Evolutionary conservation across 64 coral and sea anemone species (phyloP), one percentile per base, ranked within the genome.

Genomic region (Montipora capricornis): DNA sequence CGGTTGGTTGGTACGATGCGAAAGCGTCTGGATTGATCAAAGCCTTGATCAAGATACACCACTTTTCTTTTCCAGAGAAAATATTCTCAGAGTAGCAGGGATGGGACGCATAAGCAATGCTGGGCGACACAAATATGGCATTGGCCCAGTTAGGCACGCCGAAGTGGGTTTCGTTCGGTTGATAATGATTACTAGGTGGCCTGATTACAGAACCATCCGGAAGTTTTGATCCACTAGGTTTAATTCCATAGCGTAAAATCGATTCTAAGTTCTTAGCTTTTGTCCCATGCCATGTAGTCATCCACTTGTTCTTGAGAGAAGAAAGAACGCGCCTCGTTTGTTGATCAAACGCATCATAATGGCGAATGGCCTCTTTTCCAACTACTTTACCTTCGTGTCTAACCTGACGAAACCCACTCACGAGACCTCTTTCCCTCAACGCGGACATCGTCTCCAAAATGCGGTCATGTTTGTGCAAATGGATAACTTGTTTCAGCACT

Each of bases 61-160:
- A 93, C 13, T 71, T 59, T 8, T 55, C 9, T 0, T 24, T 24
- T 11, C 77, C 76, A 0, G 91, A 93, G 17, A 58, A 67, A 17
- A 93, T 46, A 29, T 76, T 53, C 46, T 87, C 74, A 7, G 91
- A 61, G 75, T 93, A 93, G 75, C 16, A 17, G 44, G 4, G 61
- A 15, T 93, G 91, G 16, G 81, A 61, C 4, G 91, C 52, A 22
- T 93, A 93, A 8, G 57, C 5, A 53, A 93, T 79, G 7, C 91
- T 93, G 0, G 91, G 91, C 8, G 91, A 93, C 0, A 93, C 26
- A 69, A 93, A 93, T 74, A 93, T 93, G 44, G 91, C 91, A 49
- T 57, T 71, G 4, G 91, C 91, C 91, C 91, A 93, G 26, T 87
- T 87, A 5, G 17, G 12, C 5, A 79, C 71, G 14, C 83, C 91